Base-by-base conservation (phyloP, 2,113 vertebrate genomes). In the Syngnathus typhle region DNA sequence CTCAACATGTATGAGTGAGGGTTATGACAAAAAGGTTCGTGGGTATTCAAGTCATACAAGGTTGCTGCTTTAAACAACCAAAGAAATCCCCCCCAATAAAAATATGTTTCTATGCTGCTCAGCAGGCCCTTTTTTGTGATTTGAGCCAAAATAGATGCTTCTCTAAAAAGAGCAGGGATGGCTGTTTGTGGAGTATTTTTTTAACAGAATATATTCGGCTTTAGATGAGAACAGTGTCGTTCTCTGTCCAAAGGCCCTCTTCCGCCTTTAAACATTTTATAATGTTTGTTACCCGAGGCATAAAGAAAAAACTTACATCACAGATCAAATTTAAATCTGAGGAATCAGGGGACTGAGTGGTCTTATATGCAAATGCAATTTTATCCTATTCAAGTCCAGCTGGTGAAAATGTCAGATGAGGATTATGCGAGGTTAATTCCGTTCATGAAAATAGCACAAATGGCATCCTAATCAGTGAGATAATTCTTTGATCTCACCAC, bases 391-490 rank as follows among this genome's bases (percentile, higher is more conserved):
- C 21, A 43, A 62, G 39, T 62, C 60, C 60, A 62, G n/a, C 60
- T 62, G 60, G 60, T 62, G 60, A 62, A 62, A 62, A 43, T 62
- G 60, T 43, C 60, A 62, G n/a, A 62, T 23, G 39, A 0, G 21
- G 60, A 62, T 62, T 62, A 62, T 8, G 39, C n/a, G 39, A 62
- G 60, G 60, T 62, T 62, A 62, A 62, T 62, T 62, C 60, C 60
- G 12, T 44, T 15, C 39, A 44, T 62, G 60, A 27, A 41, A 61
- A 62, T 44, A 62, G 60, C 60, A 62, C 60, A 44, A 62, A 62
- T 62, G 60, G 39, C 39, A 62, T n/a, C 36, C 12, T 41, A 62
- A 62, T 62, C 39, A 44, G 60, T 44, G 60, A 43, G 39, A 62
- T 62, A 62, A 62, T 44, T 23, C 60, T 41, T 44, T 62, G n/a